Base-by-base conservation (phyloP, 2,797 vertebrate genomes). In the Pangasius djambal region DNA sequence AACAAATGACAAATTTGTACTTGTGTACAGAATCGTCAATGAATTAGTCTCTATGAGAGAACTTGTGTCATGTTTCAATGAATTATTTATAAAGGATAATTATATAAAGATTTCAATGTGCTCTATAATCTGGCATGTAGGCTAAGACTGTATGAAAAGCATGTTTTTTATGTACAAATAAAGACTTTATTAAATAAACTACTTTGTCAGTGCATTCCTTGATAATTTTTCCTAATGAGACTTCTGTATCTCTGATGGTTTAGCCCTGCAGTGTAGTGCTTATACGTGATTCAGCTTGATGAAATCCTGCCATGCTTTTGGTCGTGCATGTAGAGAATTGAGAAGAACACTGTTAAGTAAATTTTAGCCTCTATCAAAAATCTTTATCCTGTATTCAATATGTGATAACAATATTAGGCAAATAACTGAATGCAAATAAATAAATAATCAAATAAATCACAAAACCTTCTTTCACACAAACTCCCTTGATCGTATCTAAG, bases 31-130 rank as follows among this genome's bases (percentile, higher is more conserved):
- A 95, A 94, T 95, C 94, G 92, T 95, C 94, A 95, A 95, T 95
- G 95, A 95, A 95, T 94, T 96, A 89, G 95, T 97, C 96, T 97
- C 96, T 97, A 96, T 96, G 91, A 97, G 96, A 97, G 96, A 96
- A 95, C 93, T 94, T 94, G 87, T 93, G 96, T 96, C 95, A 97
- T 96, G 95, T 96, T 96, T 95, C 95, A 96, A 96, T 96, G 96
- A 96, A 96, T 96, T 92, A 95, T 95, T 93, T 94, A 93, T 95
- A 93, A 93, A 91, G 92, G 94, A 93, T 95, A 91, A 94, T 94
- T 91, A 93, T 92, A 90, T 88, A 84, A 90, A 91, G 87, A 86
- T 89, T 89, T 91, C 91, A 91, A 89, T 95, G 92, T 94, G 92
- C 93, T 93, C 90, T 90, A 92, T 93, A 87, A 90, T 67, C 86